Evolutionary conservation across 2,113 vertebrate genomes (phyloP), one percentile per base, ranked within the genome.

Genomic region (Mola mola): DNA sequence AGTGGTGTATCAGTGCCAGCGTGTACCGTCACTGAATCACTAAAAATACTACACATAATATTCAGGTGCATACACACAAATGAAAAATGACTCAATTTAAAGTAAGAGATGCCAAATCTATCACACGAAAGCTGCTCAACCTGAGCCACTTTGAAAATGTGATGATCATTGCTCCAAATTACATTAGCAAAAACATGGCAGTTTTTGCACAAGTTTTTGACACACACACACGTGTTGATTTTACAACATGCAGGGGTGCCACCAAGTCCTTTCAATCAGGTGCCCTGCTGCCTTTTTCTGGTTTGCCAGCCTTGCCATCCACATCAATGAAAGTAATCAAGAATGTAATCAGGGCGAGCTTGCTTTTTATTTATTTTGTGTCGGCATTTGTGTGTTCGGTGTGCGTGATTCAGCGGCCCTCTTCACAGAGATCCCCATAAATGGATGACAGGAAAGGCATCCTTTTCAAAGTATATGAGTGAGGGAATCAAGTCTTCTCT

Each of bases 241-340:
- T 79, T 70, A 69, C 75, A 55, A 66, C 72, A 68, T 36, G 61
- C 66, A 56, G 78, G 33, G 80, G 58, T 48, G 36, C 60, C 65
- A 64, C 52, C 42, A 41, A 48, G 55, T 34, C 67, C 56, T 81
- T 81, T 78, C 56, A 71, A 37, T 59, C 56, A 22, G 49, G 26
- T 68, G 48, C 65, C 64, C 59, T 7, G 62, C 36, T 25, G 60
- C 40, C 58, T 61, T 42, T n/a, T 38, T 67, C 53, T 53, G 55
- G 48, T 66, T 69, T 69, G 72, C 70, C 72, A 69, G 42, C 48
- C 42, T 52, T 43, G 66, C 64, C 69, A 73, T 64, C 71, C 68
- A 80, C 66, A 66, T 84, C 76, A 85, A 83, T 87, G 72, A 78
- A 81, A 79, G 79, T 61, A 78, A 82, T 85, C 81, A 82, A 66